A percentile compares a stretch with the other conserved stretches of the same genome.
Evolutionary conservation across 2,797 vertebrate genomes (phyloP).

Genomic region (Nyctalus aviator): DNA sequence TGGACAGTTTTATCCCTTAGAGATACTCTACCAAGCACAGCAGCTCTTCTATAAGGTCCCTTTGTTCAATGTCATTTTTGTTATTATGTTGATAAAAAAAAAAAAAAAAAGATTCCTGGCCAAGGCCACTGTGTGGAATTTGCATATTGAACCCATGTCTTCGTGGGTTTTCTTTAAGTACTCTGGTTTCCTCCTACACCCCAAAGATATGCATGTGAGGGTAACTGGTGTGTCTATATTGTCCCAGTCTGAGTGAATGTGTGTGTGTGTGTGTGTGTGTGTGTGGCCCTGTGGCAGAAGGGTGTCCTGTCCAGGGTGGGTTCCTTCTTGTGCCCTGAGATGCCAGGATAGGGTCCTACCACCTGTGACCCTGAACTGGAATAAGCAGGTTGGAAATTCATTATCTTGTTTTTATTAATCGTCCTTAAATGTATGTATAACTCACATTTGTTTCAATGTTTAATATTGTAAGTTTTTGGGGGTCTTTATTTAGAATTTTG

Average conservation of each 20-base stretch:
- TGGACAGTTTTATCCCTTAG: background rate
- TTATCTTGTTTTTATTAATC: background rate
- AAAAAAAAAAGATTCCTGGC: background rate
- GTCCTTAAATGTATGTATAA: background rate
- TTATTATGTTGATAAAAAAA: background rate
- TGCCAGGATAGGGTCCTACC: background rate
- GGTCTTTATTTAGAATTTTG: conserved; percentile 1
- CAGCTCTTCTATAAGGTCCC: background rate
- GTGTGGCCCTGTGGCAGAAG: background rate
- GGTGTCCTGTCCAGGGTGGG: background rate
- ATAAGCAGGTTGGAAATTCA: background rate
- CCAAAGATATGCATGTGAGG: background rate
- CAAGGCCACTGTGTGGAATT: background rate
- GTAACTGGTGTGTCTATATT: background rate
- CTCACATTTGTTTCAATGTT: too few relatives aligned
- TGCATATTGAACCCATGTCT: background rate
- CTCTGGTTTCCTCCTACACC: background rate
- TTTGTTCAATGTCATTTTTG: background rate
- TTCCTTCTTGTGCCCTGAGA: background rate
- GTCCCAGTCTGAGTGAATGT: background rate
- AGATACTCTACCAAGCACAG: background rate
- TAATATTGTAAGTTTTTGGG: background rate
- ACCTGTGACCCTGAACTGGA: background rate
- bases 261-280: background rate
- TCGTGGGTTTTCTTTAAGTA: background rate